These are phyloP conservation scores for Bufo bufo DNA, from an alignment of 2,113 vertebrate species.

Conservation along the genomic window DNA sequence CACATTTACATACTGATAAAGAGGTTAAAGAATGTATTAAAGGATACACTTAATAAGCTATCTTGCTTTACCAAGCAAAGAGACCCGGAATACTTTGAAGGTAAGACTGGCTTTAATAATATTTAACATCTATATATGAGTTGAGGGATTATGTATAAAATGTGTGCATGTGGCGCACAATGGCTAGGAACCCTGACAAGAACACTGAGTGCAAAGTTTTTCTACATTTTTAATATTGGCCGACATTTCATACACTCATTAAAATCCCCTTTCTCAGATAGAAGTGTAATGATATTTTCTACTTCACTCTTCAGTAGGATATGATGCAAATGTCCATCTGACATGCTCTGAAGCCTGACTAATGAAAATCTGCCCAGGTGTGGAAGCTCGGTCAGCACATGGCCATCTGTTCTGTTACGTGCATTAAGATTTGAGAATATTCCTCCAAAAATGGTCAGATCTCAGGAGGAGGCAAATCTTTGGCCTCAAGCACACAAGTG, in stretches of 20 bases:
- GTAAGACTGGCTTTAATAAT: not conserved
- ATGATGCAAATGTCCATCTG: constrained; percentile 13
- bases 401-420: not conserved
- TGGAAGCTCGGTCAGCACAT: not conserved
- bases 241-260: not conserved
- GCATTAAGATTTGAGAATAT: not conserved
- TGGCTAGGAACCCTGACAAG: too few relatives aligned
- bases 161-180: not conserved
- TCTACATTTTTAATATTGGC: not conserved
- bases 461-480: not conserved
- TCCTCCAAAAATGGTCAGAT: not conserved
- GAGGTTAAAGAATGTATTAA: not conserved
- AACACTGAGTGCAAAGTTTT: too few relatives aligned
- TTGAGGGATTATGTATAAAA: not conserved
- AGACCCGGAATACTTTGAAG: not conserved
- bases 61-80: not conserved
- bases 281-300: not conserved
- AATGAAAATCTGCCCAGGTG: not conserved
- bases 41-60: not conserved
- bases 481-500: too few relatives aligned
- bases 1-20: not conserved
- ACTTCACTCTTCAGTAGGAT: constrained; percentile 1
- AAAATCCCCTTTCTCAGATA: not conserved
- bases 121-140: not conserved
- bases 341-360: not conserved